Evolutionary conservation across 2,888 invertebrate genomes (phyloP).

Genomic region (Dione vanillae): DNA sequence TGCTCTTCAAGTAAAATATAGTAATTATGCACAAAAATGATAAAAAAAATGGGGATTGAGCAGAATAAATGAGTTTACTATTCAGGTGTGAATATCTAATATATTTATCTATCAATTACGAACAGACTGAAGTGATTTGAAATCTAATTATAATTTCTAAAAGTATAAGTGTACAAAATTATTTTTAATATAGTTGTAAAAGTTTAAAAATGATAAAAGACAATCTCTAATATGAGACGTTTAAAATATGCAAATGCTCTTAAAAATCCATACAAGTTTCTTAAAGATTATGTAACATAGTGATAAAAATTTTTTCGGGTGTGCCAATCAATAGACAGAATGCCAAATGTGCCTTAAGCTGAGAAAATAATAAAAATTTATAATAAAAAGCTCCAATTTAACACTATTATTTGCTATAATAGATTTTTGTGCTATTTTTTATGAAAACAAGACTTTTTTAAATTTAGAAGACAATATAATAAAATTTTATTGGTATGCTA

Average conservation of each 20-base stretch:
- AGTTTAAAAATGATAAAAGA: not conserved
- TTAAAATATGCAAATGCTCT: not conserved
- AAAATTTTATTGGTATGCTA: constrained; percentile 45
- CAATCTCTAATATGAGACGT: not conserved
- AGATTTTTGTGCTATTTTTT: constrained; percentile 27
- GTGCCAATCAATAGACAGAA: constrained; percentile 39
- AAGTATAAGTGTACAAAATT: not conserved
- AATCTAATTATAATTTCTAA: not conserved
- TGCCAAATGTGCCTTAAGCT: constrained; percentile 43
- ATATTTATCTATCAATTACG: constrained; percentile 25
- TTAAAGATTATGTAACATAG: constrained; percentile 29
- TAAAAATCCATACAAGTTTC: not conserved
- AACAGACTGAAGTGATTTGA: constrained; percentile 16
- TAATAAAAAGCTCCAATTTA: constrained; percentile 37
- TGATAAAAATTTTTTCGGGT: constrained; percentile 22
- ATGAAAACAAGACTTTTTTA: constrained; percentile 17
- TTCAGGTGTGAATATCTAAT: constrained; percentile 54
- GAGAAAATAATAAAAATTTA: constrained; percentile 37
- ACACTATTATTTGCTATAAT: constrained; percentile 24
- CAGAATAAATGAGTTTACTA: constrained; percentile 81
- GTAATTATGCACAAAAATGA: constrained; percentile 57
- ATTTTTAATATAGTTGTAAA: not conserved
- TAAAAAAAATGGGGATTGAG: constrained; percentile 80
- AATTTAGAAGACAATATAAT: constrained; percentile 27
- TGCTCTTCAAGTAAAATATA: constrained; percentile 22